phyloP scores from a whole-genome alignment of 2,888 invertebrate species.

The Busseola fusca region DNA sequence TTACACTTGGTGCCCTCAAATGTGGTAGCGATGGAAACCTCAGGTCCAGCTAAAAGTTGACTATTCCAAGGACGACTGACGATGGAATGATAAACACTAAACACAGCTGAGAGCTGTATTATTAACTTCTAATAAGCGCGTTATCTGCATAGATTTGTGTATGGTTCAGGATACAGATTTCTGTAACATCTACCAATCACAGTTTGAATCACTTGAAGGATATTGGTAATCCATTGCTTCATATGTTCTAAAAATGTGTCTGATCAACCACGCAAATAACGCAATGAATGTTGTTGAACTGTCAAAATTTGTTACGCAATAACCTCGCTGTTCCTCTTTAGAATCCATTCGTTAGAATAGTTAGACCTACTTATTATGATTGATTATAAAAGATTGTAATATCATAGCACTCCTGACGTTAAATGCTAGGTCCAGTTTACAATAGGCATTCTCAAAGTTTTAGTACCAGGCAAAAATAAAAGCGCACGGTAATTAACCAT shows the following conservation, averaged over 20 bases:
- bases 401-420: conserved; percentile 1
- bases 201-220: too few relatives aligned
- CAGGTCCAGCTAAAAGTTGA: conserved; percentile 12
- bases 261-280: not conserved
- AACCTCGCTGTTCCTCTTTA: not conserved
- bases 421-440: not conserved
- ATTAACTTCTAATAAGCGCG: not conserved
- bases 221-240: too few relatives aligned
- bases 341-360: not conserved
- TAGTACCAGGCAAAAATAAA: conserved; percentile 30
- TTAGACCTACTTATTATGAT: not conserved
- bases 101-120: not conserved
- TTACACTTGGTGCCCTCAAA: conserved; percentile 31
- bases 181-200: too few relatives aligned
- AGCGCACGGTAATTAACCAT: conserved; percentile 15
- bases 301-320: not conserved
- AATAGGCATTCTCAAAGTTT: conserved; percentile 1
- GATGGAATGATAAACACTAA: conserved; percentile 20
- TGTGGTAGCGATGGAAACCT: conserved; percentile 30
- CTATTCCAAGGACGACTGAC: not conserved
- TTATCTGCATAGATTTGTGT: not conserved
- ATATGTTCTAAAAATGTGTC: not conserved
- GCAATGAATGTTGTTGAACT: not conserved
- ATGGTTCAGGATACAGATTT: too few relatives aligned
- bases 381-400: not conserved